Evolutionary conservation across 2,797 vertebrate genomes (phyloP), one percentile per base, ranked within the genome.

Genomic region (Gambelia wislizenii): DNA sequence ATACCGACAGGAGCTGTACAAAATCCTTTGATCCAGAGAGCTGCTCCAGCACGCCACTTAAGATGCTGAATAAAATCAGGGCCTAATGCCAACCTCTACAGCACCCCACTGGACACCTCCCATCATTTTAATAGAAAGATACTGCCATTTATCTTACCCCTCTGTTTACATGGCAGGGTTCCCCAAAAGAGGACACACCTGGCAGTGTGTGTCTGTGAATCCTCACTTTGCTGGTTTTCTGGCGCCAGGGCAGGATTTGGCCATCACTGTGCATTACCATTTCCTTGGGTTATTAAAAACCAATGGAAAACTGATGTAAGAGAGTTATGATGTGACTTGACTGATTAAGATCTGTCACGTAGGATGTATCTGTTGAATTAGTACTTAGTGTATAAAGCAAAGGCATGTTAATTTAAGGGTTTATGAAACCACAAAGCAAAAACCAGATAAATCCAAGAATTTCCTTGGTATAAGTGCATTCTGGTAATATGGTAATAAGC

Each of bases 311-410:
- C 0, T 1, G 74, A 80, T 74, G 25, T 1, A 30, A 52, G 54
- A n/a, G 39, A 9, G 5, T 42, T 64, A 25, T 16, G n/a, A 8
- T 6, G 44, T 39, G 83, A 52, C 75, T 52, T 61, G 81, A 77
- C 52, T 86, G 90, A 89, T 88, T 72, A 44, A 33, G 16, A 86
- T 81, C 44, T 76, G 79, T 80, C 79, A 47, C 6, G 33, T 83
- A 14, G 20, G 30, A 52, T 75, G 42, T 22, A 9, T 47, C 27
- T 64, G 36, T 84, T 75, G 59, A n/a, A 69, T 85, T 30, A 67
- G 12, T 52, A 67, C 18, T 4, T 49, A 42, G 59, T 7, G 36
- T 72, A 20, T 30, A 44, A 18, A 74, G 49, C 13, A 25, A 80
- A 88, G 77, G 54, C 69, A 74, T 67, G 44, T 47, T 81, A n/a